Conservation (phyloP, 1,140 invertebrate species). For the Lanistes nyassanus region DNA sequence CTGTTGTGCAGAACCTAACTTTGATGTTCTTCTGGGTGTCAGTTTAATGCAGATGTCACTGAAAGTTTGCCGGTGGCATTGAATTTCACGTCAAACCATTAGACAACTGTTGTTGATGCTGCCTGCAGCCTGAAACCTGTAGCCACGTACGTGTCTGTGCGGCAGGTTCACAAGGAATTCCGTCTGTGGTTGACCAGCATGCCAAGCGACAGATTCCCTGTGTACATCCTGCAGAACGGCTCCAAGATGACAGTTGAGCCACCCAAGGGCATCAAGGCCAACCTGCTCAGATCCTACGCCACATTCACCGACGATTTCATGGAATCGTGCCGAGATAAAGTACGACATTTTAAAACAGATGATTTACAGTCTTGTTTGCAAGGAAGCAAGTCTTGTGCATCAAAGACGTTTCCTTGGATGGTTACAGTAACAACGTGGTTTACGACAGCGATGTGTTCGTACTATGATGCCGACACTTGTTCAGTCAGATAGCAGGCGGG, state of each 20-base stretch:
- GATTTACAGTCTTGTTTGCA: background rate
- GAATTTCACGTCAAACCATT: no score
- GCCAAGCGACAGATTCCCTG: conserved; percentile 66
- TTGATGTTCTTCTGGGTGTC: conserved; percentile 29
- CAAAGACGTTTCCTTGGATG: background rate
- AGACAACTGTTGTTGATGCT: no score
- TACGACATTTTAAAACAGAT: conserved; percentile 20
- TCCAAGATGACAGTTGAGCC: conserved; percentile 70
- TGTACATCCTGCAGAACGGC: conserved; percentile 68
- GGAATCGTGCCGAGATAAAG: conserved; percentile 60
- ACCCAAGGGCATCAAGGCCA: conserved; percentile 67
- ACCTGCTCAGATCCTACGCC: conserved; percentile 65
- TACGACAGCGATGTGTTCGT: no score
- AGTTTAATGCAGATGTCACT: no score
- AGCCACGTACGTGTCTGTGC: background rate
- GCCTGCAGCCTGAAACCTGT: no score
- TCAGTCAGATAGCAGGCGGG: no score
- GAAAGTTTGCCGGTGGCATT: no score
- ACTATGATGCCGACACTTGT: no score
- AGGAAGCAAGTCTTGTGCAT: no score
- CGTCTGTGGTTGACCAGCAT: conserved; percentile 69
- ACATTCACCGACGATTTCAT: conserved; percentile 66
- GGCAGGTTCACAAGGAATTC: conserved; percentile 68
- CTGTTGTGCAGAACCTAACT: conserved; percentile 65
- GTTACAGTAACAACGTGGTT: background rate